A percentile compares a stretch with the other conserved stretches of the same genome.
phyloP scores from a whole-genome alignment of 2,888 invertebrate species.

The Resseliella maxima region DNA sequence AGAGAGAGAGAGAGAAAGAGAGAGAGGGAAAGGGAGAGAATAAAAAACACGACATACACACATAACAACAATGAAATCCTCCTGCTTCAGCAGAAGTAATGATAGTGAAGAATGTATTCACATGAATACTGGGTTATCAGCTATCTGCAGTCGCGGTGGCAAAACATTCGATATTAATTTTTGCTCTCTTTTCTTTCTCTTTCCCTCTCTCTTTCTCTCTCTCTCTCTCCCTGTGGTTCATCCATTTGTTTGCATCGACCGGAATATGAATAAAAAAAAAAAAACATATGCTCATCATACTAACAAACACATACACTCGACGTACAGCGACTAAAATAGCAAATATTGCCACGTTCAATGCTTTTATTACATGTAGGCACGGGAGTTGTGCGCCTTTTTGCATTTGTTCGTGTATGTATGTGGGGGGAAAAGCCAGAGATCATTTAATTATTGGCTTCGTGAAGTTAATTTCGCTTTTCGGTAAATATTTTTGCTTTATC shows the following conservation, averaged over 20 bases:
- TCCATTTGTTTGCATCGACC: not conserved
- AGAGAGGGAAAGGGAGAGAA: too few species aligned
- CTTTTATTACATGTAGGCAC: constrained; percentile 18
- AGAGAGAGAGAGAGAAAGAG: too few species aligned
- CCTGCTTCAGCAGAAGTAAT: not conserved
- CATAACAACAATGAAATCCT: not conserved
- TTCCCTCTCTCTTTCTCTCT: not conserved
- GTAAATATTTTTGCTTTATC: constrained; percentile 47
- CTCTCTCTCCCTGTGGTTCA: not conserved
- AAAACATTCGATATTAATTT: constrained; percentile 36
- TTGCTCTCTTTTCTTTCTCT: not conserved
- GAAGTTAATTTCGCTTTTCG: constrained; percentile 42
- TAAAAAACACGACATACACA: too few species aligned
- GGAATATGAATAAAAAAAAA: not conserved
- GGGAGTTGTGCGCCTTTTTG: not conserved
- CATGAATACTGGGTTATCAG: constrained; percentile 23
- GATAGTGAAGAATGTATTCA: constrained; percentile 31
- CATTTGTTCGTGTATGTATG: not conserved
- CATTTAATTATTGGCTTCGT: constrained; percentile 40
- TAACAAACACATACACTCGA: too few species aligned
- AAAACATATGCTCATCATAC: constrained; percentile 20
- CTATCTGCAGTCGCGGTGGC: constrained; percentile 24
- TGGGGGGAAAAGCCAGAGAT: constrained; percentile 14
- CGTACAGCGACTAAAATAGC: constrained; percentile 13
- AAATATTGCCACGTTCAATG: constrained; percentile 5